phyloP scores from a whole-genome alignment of 2,888 invertebrate genomes.

The Pedicia rivosa region DNA sequence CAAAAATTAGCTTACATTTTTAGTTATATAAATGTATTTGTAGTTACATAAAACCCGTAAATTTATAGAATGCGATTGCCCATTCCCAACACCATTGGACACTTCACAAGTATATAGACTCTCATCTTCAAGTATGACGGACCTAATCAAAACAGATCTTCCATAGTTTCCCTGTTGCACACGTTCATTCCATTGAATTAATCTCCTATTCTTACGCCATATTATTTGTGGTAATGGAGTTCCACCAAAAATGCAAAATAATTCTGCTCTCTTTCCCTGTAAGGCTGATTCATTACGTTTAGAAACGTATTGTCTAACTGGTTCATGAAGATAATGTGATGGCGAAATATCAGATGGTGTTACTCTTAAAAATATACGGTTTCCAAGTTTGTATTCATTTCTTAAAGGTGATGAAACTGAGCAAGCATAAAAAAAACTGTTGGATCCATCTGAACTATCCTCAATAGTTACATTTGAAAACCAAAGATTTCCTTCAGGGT shows the following conservation, averaged over 20 bases:
- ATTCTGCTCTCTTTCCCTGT: slow-evolving; percentile 63
- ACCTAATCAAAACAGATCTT: slow-evolving; percentile 77
- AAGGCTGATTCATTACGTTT: slow-evolving; percentile 75
- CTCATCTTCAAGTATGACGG: slow-evolving; percentile 74
- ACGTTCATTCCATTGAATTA: slow-evolving; percentile 53
- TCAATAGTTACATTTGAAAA: slow-evolving; percentile 82
- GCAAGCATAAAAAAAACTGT: slow-evolving; percentile 81
- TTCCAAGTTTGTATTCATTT: slow-evolving; percentile 83
- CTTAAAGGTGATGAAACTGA: slow-evolving; percentile 84
- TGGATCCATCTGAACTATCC: slow-evolving; percentile 46
- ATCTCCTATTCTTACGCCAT: slow-evolving; percentile 72
- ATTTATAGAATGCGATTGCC: slow-evolving; percentile 70
- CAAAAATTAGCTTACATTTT: too few species aligned
- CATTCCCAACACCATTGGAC: slow-evolving; percentile 77
- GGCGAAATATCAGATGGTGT: slow-evolving; percentile 60
- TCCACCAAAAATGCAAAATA: slow-evolving; percentile 94
- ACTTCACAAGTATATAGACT: slow-evolving; percentile 90
- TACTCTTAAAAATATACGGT: slow-evolving; percentile 63
- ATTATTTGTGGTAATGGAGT: slow-evolving; percentile 89
- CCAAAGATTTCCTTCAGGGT: slow-evolving; percentile 94
- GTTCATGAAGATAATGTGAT: slow-evolving; percentile 60
- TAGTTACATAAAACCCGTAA: slow-evolving; percentile 41
- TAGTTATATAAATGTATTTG: too few species aligned
- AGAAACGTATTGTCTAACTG: slow-evolving; percentile 68
- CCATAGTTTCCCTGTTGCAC: slow-evolving; percentile 84